Evolutionary conservation across 2,888 invertebrate species (phyloP).

Genomic region (Hypercompe scribonia): DNA sequence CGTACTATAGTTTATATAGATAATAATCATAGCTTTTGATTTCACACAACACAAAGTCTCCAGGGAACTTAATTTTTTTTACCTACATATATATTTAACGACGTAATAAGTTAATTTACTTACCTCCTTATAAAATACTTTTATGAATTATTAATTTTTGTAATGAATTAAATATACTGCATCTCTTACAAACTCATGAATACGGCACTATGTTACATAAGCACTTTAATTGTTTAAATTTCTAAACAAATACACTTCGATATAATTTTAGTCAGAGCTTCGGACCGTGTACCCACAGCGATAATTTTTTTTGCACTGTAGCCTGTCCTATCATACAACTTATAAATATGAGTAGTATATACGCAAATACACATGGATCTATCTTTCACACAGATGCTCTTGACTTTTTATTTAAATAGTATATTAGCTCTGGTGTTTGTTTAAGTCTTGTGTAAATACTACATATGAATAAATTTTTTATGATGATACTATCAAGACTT

Average conservation of each 20-base stretch:
- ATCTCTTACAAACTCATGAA: neutral
- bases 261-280: neutral
- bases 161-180: neutral
- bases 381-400: neutral
- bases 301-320: neutral
- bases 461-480: neutral
- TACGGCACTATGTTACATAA: neutral
- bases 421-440: neutral
- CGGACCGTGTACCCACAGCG: neutral
- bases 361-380: neutral
- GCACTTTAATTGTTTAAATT: neutral
- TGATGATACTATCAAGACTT: neutral
- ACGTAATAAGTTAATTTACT: neutral
- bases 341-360: neutral
- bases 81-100: neutral
- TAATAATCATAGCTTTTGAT: neutral
- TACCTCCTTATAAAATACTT: neutral
- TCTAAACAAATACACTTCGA: neutral
- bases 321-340: neutral
- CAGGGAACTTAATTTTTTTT: neutral
- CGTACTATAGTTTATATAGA: too few relatives aligned
- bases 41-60: neutral
- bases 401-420: neutral
- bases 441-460: neutral
- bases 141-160: neutral